These are phyloP conservation scores for Drosophila robusta DNA, from an alignment of 2,888 invertebrate species.

Conservation along the genomic window DNA sequence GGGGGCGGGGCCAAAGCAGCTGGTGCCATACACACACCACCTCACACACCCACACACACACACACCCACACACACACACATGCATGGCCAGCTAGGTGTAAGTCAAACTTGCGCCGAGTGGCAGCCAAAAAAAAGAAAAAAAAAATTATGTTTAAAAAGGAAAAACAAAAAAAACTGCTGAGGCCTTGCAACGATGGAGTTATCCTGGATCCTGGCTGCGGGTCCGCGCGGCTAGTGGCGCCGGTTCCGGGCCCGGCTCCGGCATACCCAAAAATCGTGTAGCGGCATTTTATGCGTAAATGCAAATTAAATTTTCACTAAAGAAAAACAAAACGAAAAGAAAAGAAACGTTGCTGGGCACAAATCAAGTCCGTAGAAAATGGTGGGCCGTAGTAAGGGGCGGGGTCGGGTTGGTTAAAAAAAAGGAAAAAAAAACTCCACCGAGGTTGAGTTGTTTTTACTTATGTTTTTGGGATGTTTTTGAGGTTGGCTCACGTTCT, in stretches of 20 bases:
- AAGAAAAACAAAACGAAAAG: constrained; percentile 39
- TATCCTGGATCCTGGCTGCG: constrained; percentile 16
- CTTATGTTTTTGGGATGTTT: constrained; percentile 35
- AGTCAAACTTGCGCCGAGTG: constrained; percentile 10
- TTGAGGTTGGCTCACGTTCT: constrained; percentile 37
- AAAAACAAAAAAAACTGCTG: constrained; percentile 7
- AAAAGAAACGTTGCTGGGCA: constrained; percentile 44
- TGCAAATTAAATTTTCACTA: constrained; percentile 74
- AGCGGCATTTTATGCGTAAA: constrained; percentile 72
- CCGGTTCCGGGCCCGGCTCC: not conserved
- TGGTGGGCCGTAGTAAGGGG: not conserved
- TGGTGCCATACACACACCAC: constrained; percentile 63
- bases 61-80: constrained; percentile 7
- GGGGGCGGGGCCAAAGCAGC: constrained; percentile 41
- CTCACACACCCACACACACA: constrained; percentile 30
- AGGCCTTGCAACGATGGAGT: constrained; percentile 27
- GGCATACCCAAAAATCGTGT: constrained; percentile 35
- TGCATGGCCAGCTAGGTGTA: constrained; percentile 42
- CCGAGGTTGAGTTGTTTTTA: constrained; percentile 23
- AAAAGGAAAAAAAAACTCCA: constrained; percentile 7
- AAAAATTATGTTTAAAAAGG: not conserved
- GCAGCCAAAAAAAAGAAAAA: constrained; percentile 30
- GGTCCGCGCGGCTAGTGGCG: not conserved
- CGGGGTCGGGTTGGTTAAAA: constrained; percentile 8
- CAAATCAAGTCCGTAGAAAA: constrained; percentile 58